Evolutionary conservation across 2,888 invertebrate genomes (phyloP).

Genomic region (Oscheius sp.): DNA sequence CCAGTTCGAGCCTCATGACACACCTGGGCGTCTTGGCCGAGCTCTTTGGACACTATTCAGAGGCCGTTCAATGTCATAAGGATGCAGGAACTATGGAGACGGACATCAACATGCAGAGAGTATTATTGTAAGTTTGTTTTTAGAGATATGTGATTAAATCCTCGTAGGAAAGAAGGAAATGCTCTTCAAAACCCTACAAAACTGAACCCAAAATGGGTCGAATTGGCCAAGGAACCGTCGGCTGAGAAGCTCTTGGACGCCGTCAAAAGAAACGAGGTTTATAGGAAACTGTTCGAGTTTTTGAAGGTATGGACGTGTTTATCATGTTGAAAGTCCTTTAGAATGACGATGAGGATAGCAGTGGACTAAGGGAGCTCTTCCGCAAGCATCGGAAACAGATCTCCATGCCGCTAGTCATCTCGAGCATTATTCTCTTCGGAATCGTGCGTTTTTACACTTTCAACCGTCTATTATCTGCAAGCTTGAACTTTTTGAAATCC

Average conservation of each 20-base stretch:
- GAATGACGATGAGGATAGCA: conserved; percentile 14
- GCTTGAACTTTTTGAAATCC: too few relatives aligned
- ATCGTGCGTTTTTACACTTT: conserved; percentile 37
- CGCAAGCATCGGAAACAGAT: conserved; percentile 37
- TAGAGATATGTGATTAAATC: not conserved
- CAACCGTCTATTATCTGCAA: not conserved
- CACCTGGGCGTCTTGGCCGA: conserved; percentile 50
- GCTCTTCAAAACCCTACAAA: not conserved
- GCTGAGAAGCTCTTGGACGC: conserved; percentile 16
- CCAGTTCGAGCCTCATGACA: conserved; percentile 22
- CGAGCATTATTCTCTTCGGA: conserved; percentile 39
- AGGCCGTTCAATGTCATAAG: conserved; percentile 36
- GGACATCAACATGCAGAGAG: conserved; percentile 24
- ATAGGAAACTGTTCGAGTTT: conserved; percentile 37
- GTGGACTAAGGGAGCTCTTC: conserved; percentile 37
- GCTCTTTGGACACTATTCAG: conserved; percentile 51
- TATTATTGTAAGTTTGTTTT: conserved; percentile 29
- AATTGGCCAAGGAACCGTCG: not conserved
- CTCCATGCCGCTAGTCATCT: conserved; percentile 48
- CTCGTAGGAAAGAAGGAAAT: not conserved
- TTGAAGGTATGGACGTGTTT: conserved; percentile 22
- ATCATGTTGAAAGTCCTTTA: not conserved
- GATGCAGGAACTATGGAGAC: not conserved
- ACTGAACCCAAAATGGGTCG: too few relatives aligned
- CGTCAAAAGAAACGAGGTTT: conserved; percentile 31